Evolutionary conservation across 2,113 vertebrate species (phyloP).

Genomic region (Chamaetylas fuelleborni): DNA sequence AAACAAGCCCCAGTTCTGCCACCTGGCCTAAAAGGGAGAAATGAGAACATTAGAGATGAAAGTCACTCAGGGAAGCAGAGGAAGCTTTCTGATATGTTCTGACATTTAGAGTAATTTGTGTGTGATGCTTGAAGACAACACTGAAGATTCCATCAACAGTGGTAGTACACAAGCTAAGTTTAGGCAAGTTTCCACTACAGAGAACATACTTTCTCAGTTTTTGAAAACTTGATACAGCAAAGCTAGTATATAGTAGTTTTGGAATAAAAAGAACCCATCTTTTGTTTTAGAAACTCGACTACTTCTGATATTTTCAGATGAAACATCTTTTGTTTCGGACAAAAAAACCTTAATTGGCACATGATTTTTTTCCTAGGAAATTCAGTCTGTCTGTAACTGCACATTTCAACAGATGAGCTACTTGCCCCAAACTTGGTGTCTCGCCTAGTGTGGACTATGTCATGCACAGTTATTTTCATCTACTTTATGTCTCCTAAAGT

Average conservation of each 20-base stretch:
- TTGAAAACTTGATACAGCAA: neutral
- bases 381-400: neutral
- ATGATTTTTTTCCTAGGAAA: neutral
- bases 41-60: neutral
- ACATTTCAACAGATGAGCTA: neutral
- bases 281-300: neutral
- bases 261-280: neutral
- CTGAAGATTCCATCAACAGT: neutral
- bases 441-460: neutral
- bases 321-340: neutral
- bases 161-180: neutral
- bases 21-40: neutral
- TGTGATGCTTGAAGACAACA: slow-evolving; percentile 36
- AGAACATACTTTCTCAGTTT: neutral
- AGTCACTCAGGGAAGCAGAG: neutral
- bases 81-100: slow-evolving; percentile 20
- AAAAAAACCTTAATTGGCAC: neutral
- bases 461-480: neutral
- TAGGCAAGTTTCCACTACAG: neutral
- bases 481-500: neutral
- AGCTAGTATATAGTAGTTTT: neutral
- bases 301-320: neutral
- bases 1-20: neutral
- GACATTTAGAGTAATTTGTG: neutral
- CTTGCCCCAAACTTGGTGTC: neutral